Evolutionary conservation across 2,888 invertebrate species (phyloP).

Genomic region (Hipparchia semele): DNA sequence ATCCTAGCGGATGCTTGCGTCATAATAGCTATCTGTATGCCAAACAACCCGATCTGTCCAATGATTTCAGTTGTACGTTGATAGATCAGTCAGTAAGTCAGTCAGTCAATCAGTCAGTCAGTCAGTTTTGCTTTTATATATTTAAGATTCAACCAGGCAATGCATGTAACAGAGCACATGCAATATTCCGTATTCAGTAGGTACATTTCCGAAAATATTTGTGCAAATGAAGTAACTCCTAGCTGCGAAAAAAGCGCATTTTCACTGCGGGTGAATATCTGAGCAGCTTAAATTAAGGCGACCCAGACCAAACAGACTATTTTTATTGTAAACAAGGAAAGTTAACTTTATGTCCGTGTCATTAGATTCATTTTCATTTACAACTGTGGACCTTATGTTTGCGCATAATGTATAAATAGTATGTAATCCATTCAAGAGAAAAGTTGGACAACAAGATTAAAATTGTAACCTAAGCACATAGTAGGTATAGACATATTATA

Average conservation of each 20-base stretch:
- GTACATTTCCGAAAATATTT: constrained; percentile 18
- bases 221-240: constrained; percentile 22
- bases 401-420: neutral
- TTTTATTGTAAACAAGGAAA: neutral
- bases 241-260: constrained; percentile 4
- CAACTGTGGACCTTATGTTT: neutral
- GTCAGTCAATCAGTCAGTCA: no score
- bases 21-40: no score
- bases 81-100: no score
- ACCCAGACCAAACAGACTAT: neutral
- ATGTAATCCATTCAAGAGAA: neutral
- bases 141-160: neutral
- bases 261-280: constrained; percentile 20
- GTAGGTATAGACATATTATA: no score
- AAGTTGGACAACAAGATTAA: no score
- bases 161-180: neutral
- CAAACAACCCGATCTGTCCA: no score
- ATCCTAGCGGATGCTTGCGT: no score
- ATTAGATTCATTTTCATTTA: neutral
- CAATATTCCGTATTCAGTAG: neutral
- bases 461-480: no score
- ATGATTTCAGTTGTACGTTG: no score
- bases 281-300: constrained; percentile 22
- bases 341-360: neutral
- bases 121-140: neutral